These are phyloP conservation scores for Malurus leucopterus DNA, from an alignment of 2,797 vertebrate species.

Conservation along the genomic window DNA sequence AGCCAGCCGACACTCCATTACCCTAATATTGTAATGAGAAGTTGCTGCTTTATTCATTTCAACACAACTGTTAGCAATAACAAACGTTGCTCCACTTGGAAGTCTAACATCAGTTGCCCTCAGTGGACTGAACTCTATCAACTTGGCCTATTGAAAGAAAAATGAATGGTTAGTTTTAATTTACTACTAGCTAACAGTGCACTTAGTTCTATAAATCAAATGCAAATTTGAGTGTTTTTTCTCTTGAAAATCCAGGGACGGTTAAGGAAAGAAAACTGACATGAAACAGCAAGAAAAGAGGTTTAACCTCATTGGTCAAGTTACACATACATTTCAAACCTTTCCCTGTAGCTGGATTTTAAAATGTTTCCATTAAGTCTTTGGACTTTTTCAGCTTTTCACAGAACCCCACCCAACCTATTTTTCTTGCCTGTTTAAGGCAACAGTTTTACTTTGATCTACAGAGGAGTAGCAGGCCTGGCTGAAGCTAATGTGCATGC, in stretches of 20 bases:
- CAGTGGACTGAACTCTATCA: conserved; percentile 94
- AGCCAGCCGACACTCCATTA: conserved; percentile 92
- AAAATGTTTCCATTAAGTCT: conserved; percentile 44
- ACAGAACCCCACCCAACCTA: conserved; percentile 28
- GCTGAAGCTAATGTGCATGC: neutral
- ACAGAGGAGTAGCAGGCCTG: conserved; percentile 39
- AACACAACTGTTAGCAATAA: conserved; percentile 94
- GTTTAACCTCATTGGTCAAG: conserved; percentile 31
- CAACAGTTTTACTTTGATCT: conserved; percentile 54
- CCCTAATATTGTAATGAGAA: conserved; percentile 93
- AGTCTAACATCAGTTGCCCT: conserved; percentile 88
- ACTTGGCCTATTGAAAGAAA: conserved; percentile 85
- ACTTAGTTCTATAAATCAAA: conserved; percentile 60
- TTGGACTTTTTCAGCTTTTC: conserved; percentile 10
- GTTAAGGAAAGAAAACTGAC: conserved; percentile 37
- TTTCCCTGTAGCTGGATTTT: conserved; percentile 20
- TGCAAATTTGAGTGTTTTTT: conserved; percentile 36
- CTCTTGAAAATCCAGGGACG: conserved; percentile 19
- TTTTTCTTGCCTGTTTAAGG: conserved; percentile 50
- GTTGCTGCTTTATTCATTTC: conserved; percentile 98
- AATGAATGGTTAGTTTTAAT: conserved; percentile 42
- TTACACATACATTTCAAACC: conserved; percentile 10
- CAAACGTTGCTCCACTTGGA: conserved; percentile 87
- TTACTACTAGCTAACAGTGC: conserved; percentile 43
- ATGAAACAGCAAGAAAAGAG: conserved; percentile 34